Base-by-base conservation (phyloP, 2,888 invertebrate species). In the Aproaerema taeniolella region DNA sequence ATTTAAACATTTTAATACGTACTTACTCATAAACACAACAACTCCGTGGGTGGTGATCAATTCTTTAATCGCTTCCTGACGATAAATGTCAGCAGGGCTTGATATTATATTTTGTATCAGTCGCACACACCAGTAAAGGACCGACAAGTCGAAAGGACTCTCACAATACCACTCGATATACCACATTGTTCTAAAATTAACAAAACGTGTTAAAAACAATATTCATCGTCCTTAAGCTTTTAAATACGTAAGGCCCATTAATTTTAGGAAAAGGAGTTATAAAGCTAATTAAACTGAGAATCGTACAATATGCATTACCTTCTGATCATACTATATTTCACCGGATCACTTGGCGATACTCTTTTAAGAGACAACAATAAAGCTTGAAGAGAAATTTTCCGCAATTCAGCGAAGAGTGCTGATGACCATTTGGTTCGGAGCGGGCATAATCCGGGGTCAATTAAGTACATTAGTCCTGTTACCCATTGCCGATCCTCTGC, bases 141-240 rank as follows among this genome's bases (percentile, higher is more conserved):
- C 53, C 0, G 61, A 42, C 14, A 78, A 43, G 39, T 81, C 80
- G 43, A 63, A 86, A 0, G 82, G 80, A 36, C 50, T 68, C 44
- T 70, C 74, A 0, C 74, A 62, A 41, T 83, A 86, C 85, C 85
- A 83, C 41, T 86, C 85, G 10, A 83, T 70, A 46, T 82, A 82
- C 83, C 82, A 85, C 73, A 83, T 67, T 31, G 79, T 49, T 43
- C 85, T 83, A 55, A 4, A 56, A 58, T n/a, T n/a, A n/a, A n/a
- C n/a, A n/a, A n/a, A n/a, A n/a, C n/a, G n/a, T n/a, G n/a, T n/a
- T n/a, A n/a, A n/a, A n/a, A n/a, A n/a, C n/a, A n/a, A n/a, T n/a
- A n/a, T n/a, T n/a, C n/a, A n/a, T n/a, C n/a, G n/a, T n/a, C n/a
- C n/a, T n/a, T n/a, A n/a, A n/a, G n/a, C n/a, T n/a, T n/a, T n/a